Evolutionary conservation across 1,140 invertebrate genomes (phyloP).

Genomic region (Calycopis cecrops): DNA sequence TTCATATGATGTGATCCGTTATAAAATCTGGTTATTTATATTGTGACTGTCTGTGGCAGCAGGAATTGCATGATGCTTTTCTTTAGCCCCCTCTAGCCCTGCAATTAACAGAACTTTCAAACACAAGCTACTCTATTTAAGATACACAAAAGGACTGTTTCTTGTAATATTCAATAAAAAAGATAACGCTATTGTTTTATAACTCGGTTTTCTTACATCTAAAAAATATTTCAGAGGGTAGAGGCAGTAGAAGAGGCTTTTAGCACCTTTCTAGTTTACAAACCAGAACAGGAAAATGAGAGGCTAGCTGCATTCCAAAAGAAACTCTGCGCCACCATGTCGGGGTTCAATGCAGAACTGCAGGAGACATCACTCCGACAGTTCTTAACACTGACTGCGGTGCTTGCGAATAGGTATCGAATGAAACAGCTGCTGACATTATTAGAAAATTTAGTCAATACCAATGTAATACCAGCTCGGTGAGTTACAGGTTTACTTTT

Average conservation of each 20-base stretch:
- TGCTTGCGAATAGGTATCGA: slow-evolving; percentile 81
- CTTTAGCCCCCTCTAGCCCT: too few species aligned
- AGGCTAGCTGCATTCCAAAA: slow-evolving; percentile 80
- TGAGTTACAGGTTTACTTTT: slow-evolving; percentile 31
- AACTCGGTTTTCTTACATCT: not conserved
- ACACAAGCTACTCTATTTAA: too few species aligned
- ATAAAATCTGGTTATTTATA: too few species aligned
- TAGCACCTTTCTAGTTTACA: slow-evolving; percentile 87
- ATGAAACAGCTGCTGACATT: slow-evolving; percentile 83
- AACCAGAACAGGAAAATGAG: slow-evolving; percentile 79
- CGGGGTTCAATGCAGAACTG: slow-evolving; percentile 77
- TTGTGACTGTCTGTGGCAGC: too few species aligned
- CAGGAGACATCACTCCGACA: slow-evolving; percentile 83
- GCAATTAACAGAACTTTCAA: too few species aligned
- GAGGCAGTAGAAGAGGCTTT: slow-evolving; percentile 92
- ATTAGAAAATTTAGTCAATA: slow-evolving; percentile 83
- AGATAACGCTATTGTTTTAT: slow-evolving; percentile 12
- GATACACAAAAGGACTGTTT: too few species aligned
- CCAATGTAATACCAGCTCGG: slow-evolving; percentile 79
- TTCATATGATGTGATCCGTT: too few species aligned
- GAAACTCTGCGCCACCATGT: slow-evolving; percentile 74
- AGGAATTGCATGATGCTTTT: too few species aligned
- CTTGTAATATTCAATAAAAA: not conserved
- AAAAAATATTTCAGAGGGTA: slow-evolving; percentile 77
- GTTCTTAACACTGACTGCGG: slow-evolving; percentile 82